A percentile compares a stretch with the other conserved stretches of the same genome.
phyloP scores from a whole-genome alignment of 1,140 invertebrate genomes.

The Ostrea denselamellosa region DNA sequence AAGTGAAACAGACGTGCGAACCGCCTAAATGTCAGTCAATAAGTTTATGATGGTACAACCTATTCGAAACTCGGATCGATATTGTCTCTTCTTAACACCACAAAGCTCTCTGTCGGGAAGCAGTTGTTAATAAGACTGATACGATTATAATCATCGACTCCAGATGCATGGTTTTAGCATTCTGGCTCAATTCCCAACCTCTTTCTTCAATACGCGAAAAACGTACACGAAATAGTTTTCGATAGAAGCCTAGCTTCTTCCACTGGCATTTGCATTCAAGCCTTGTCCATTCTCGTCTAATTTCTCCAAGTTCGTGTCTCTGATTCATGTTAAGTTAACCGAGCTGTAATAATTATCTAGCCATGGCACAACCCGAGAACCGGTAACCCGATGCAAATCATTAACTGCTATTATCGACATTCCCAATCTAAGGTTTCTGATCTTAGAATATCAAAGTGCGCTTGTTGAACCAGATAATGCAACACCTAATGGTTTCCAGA shows the following conservation, averaged over 20 bases:
- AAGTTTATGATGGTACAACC: constrained; percentile 24
- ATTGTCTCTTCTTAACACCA: constrained; percentile 10
- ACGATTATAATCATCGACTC: background rate
- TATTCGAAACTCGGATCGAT: background rate
- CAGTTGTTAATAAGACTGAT: constrained; percentile 12
- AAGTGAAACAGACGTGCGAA: constrained; percentile 37
- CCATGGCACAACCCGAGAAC: constrained; percentile 23
- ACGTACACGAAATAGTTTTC: background rate
- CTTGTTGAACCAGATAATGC: constrained; percentile 39
- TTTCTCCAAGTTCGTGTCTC: background rate
- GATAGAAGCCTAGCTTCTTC: background rate
- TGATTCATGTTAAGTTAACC: constrained; percentile 24
- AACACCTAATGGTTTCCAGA: constrained; percentile 39
- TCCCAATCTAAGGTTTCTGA: constrained; percentile 37
- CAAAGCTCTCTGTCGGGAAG: background rate
- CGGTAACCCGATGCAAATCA: constrained; percentile 23
- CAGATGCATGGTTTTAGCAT: constrained; percentile 25
- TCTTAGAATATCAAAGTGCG: constrained; percentile 39
- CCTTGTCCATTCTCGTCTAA: background rate
- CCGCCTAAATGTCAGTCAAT: constrained; percentile 37
- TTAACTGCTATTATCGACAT: constrained; percentile 39
- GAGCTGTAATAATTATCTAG: constrained; percentile 34
- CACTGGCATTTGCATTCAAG: background rate
- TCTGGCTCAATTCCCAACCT: background rate
- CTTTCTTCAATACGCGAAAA: background rate